Evolutionary conservation across 2,888 invertebrate genomes (phyloP), one percentile per base, ranked within the genome.

Genomic region (Thecocarcelia acutangulata): DNA sequence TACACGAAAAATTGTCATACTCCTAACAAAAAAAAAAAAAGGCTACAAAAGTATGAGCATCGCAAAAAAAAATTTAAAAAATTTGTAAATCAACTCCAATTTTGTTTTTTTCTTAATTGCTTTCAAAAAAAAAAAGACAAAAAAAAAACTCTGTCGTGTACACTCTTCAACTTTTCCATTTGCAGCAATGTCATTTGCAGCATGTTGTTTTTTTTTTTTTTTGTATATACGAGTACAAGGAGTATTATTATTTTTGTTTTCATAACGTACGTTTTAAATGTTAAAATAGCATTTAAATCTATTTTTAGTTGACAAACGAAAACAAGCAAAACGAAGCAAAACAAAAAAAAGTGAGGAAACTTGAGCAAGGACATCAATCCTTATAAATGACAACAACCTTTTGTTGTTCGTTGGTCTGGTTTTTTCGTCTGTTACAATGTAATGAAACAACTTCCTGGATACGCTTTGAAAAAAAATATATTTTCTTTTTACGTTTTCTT

Each of bases 281-380:
- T 33, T 21, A 61, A 72, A 72, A 63, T 44, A 15, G 44, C 61
- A 63, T 72, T 72, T 54, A 52, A 72, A 72, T 72, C 28, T 59
- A 15, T 68, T 72, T 72, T 63, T 63, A 72, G 52, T 72, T 42
- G 42, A 61, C 59, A 72, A 61, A 3, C 3, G 13, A 4, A 58
- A 12, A 40, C 24, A n/a, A 15, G 1, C 9, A 44, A 2, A 44
- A n/a, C n/a, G n/a, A n/a, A 44, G n/a, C 1, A 42, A 42, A 42
- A 13, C 13, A 44, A 56, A 58, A 58, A 17, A 13, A 63, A 11
- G 19, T 42, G 48, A 52, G 3, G 15, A 15, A 63, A 61, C 61
- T 54, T 44, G 28, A 73, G 42, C 72, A 54, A 73, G 72, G 72
- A 73, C 72, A 73, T 42, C 28, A 19, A 61, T 61, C 40, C 40